Conservation (phyloP, 1,140 invertebrate genomes). For the Berghia stephanieae region DNA sequence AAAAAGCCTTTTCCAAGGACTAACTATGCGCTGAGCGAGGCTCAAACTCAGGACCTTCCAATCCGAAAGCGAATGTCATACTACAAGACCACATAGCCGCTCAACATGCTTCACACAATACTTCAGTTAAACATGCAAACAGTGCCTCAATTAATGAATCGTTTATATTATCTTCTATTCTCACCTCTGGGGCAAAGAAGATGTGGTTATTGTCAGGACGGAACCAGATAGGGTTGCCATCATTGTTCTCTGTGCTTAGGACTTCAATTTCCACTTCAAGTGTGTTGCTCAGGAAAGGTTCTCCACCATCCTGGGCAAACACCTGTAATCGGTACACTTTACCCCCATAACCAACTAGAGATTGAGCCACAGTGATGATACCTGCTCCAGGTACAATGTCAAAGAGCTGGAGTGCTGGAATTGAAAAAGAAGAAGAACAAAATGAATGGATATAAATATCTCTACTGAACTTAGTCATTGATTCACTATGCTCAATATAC, state of each 20-base stretch:
- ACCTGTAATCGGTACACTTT: conserved; percentile 28
- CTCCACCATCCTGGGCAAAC: conserved; percentile 38
- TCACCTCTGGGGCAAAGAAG: conserved; percentile 35
- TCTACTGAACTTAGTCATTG: no score
- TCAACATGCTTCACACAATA: no score
- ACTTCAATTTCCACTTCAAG: conserved; percentile 37
- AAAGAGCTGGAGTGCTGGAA: conserved; percentile 35
- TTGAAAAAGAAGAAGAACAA: no score
- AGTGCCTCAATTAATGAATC: not conserved
- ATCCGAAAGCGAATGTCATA: no score
- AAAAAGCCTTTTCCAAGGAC: no score
- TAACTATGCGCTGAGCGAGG: no score
- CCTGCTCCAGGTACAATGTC: conserved; percentile 33
- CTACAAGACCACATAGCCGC: no score
- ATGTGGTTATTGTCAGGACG: conserved; percentile 24
- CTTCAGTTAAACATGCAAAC: no score
- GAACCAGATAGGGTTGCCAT: conserved; percentile 46
- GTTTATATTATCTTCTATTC: not conserved
- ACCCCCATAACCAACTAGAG: conserved; percentile 18
- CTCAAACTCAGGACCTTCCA: no score
- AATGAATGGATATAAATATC: no score
- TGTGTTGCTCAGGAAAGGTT: conserved; percentile 21
- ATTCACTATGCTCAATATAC: no score
- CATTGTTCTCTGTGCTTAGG: conserved; percentile 44
- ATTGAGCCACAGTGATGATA: conserved; percentile 15